Evolutionary conservation across 2,113 vertebrate genomes (phyloP).

Genomic region (Equus quagga): DNA sequence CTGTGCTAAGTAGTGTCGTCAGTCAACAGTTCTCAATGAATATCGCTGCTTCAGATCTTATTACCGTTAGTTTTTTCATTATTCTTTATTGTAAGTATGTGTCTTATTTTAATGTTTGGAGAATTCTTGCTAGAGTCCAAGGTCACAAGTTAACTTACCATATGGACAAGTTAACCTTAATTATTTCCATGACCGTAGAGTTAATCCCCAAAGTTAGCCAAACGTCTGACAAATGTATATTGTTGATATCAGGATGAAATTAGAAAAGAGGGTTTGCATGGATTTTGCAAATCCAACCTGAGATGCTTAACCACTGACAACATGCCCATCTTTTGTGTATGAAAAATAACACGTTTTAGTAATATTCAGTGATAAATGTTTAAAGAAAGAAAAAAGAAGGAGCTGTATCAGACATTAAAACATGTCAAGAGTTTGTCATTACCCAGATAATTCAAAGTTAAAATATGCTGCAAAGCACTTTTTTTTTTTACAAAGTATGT

Average conservation of each 20-base stretch:
- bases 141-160: conserved; percentile 26
- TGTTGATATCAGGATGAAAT: background rate
- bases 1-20: background rate
- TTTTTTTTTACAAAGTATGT: background rate
- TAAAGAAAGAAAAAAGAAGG: background rate
- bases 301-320: background rate
- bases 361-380: background rate
- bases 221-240: background rate
- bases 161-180: conserved; percentile 18
- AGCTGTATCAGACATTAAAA: background rate
- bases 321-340: background rate
- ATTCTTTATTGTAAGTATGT: background rate
- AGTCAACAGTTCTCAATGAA: conserved; percentile 64
- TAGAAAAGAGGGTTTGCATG: background rate
- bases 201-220: background rate
- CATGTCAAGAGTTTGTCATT: background rate
- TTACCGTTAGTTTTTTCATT: background rate
- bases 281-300: background rate
- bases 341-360: background rate
- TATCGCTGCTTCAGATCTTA: conserved; percentile 4
- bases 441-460: background rate
- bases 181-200: background rate
- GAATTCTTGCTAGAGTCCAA: conserved; percentile 10
- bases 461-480: background rate
- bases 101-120: conserved; percentile 32